Percentiles rank a stretch among this genome's conserved stretches.
These are phyloP conservation scores for Diorhabda elongata DNA, from an alignment of 1,140 invertebrate genomes.

Conservation along the genomic window DNA sequence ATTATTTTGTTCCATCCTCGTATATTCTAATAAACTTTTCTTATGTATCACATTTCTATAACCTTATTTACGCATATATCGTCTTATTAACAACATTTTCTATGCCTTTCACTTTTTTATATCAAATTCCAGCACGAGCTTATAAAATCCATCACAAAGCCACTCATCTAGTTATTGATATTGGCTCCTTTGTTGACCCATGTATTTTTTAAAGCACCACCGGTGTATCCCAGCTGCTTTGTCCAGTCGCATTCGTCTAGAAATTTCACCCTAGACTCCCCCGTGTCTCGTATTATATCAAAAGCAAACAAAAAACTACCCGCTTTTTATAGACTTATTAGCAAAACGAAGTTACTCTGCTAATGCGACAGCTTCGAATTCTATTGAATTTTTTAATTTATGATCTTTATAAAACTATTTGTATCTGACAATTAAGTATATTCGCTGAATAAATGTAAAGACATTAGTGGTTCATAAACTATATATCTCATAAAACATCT, in stretches of 20 bases:
- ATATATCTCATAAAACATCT: too few relatives aligned
- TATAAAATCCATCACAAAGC: not conserved
- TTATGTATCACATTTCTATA: too few relatives aligned
- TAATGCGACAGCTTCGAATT: not conserved
- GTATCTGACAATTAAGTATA: too few relatives aligned
- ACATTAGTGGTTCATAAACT: too few relatives aligned
- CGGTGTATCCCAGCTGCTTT: not conserved
- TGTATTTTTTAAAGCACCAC: slow-evolving; percentile 2
- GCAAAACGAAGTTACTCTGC: not conserved
- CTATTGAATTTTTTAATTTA: not conserved
- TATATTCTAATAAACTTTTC: too few relatives aligned
- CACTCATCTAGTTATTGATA: not conserved
- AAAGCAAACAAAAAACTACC: not conserved
- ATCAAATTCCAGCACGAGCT: slow-evolving; percentile 1
- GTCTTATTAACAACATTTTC: not conserved
- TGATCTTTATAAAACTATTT: too few relatives aligned
- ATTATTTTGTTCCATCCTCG: too few relatives aligned
- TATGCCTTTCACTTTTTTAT: not conserved
- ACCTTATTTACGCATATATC: too few relatives aligned
- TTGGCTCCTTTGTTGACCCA: slow-evolving; percentile 1
- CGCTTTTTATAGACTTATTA: slow-evolving; percentile 2
- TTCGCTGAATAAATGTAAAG: too few relatives aligned
- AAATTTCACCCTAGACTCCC: not conserved
- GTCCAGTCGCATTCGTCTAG: not conserved
- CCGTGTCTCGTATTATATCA: not conserved